A percentile compares a stretch with the other conserved stretches of the same genome.
Conservation (phyloP, 2,797 vertebrate genomes). For the Sibirionetta formosa region DNA sequence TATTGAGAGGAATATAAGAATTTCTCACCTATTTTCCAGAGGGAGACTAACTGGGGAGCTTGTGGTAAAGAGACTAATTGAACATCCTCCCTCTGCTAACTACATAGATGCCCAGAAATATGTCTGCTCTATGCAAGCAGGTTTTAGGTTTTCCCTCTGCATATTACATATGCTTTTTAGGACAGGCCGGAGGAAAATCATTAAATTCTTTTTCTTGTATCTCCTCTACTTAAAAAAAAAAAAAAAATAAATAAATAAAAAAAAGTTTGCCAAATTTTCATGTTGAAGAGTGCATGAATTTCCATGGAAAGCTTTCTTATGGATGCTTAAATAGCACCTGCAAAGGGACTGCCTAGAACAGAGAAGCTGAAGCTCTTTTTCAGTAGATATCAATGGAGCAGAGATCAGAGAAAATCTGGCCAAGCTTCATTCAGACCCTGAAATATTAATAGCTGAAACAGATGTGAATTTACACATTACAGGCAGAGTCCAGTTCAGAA, state of each 20-base stretch:
- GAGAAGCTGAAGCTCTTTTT: not conserved
- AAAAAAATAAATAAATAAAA: not conserved
- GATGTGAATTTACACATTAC: conserved; percentile 31
- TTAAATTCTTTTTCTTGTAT: not conserved
- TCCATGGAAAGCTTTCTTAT: not conserved
- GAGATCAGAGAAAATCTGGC: conserved; percentile 13
- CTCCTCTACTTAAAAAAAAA: not conserved
- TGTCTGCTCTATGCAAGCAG: conserved; percentile 29
- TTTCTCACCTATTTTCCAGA: conserved; percentile 86
- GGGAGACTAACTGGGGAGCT: conserved; percentile 79
- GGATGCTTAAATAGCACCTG: not conserved
- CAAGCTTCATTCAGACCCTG: not conserved
- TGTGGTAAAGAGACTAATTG: conserved; percentile 83
- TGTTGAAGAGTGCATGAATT: not conserved
- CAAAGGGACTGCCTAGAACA: not conserved
- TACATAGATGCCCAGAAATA: conserved; percentile 50
- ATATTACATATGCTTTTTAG: conserved; percentile 53
- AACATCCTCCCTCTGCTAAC: conserved; percentile 73
- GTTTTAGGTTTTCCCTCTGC: conserved; percentile 56
- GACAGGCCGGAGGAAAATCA: conserved; percentile 19
- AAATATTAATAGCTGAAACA: conserved; percentile 37
- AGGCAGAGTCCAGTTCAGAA: conserved; percentile 18
- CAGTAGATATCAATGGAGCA: not conserved
- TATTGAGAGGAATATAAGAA: conserved; percentile 92
- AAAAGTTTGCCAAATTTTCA: not conserved